Evolutionary conservation across 2,888 invertebrate species (phyloP).

Genomic region (Bombylius discolor): DNA sequence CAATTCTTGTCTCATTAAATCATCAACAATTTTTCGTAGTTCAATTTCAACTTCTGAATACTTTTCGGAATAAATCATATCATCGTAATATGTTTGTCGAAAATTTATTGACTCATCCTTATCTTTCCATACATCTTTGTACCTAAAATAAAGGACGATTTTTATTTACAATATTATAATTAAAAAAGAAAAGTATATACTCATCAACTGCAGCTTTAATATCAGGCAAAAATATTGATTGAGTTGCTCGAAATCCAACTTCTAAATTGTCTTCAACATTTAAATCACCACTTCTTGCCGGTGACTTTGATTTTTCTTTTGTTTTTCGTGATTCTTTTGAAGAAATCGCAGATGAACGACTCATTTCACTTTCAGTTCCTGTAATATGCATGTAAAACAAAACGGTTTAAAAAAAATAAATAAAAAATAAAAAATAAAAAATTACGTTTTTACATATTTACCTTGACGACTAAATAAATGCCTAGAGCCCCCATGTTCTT

Average conservation of each 20-base stretch:
- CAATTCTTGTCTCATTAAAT: constrained; percentile 56
- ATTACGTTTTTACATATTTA: constrained; percentile 16
- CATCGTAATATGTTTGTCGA: constrained; percentile 61
- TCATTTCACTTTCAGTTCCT: constrained; percentile 66
- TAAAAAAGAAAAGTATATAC: constrained; percentile 30
- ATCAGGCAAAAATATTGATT: constrained; percentile 60
- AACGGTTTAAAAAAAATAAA: background rate
- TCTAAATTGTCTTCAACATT: constrained; percentile 49
- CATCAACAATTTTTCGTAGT: constrained; percentile 68
- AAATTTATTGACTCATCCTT: constrained; percentile 64
- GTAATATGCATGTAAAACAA: constrained; percentile 15
- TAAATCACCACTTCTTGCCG: constrained; percentile 33
- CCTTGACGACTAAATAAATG: constrained; percentile 70
- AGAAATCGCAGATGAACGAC: constrained; percentile 62
- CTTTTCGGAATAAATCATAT: constrained; percentile 76
- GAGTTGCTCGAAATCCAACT: constrained; percentile 48
- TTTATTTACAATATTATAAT: background rate
- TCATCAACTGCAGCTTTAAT: constrained; percentile 60
- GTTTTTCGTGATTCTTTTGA: constrained; percentile 69
- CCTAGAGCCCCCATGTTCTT: constrained; percentile 80
- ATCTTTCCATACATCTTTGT: constrained; percentile 70
- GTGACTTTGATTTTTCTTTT: constrained; percentile 56
- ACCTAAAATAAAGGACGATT: constrained; percentile 32
- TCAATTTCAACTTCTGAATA: constrained; percentile 70
- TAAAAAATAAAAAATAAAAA: background rate